Evolutionary conservation across 2,113 vertebrate species (phyloP).

Genomic region (Crotophaga sulcirostris): DNA sequence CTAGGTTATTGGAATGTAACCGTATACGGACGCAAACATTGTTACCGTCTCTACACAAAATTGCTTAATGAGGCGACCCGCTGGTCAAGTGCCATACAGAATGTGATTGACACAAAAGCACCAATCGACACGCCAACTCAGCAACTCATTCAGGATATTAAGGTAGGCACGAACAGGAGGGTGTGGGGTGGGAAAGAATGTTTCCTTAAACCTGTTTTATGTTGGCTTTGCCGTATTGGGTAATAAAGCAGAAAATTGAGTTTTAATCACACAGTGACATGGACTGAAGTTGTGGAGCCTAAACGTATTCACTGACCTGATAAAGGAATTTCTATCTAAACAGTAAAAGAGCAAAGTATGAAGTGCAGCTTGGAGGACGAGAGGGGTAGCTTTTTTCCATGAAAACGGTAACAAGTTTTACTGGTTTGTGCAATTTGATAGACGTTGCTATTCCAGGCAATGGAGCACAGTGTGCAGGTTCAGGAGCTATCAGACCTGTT

Average conservation of each 20-base stretch:
- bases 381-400: neutral
- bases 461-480: neutral
- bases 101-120: conserved; percentile 92
- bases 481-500: neutral
- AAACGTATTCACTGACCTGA: neutral
- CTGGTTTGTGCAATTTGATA: neutral
- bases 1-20: conserved; percentile 94
- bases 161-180: conserved; percentile 73
- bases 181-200: neutral
- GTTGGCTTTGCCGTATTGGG: neutral
- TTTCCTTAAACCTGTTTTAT: neutral
- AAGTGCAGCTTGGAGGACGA: neutral
- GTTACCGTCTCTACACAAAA: conserved; percentile 92
- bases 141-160: conserved; percentile 95
- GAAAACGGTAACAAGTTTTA: conserved; percentile 6
- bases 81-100: conserved; percentile 93
- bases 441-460: neutral
- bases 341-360: neutral
- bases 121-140: conserved; percentile 96
- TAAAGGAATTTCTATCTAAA: neutral
- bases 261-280: neutral
- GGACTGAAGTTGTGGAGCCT: neutral
- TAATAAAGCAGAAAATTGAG: neutral
- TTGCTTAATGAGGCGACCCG: conserved; percentile 91
- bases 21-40: conserved; percentile 93